Evolutionary conservation across 2,888 invertebrate species (phyloP), one percentile per base, ranked within the genome.

Genomic region (Vandiemenella viatica): DNA sequence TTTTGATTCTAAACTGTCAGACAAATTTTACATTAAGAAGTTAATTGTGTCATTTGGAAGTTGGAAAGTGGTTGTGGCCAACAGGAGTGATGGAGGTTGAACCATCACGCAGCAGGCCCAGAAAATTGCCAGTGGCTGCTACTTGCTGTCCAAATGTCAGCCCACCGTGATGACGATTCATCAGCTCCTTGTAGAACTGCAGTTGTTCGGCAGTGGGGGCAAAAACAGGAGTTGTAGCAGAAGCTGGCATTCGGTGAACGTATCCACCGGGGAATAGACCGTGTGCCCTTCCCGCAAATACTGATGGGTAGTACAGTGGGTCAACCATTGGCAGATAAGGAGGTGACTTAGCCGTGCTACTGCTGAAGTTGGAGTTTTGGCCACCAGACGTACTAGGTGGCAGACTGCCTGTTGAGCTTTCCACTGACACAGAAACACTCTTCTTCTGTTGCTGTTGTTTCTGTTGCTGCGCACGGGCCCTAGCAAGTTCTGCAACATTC

Each of bases 161-260:
- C 10, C 21, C 40, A 21, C 16, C 18, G 22, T 44, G 44, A 42
- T 50, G 52, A 8, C 56, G 52, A 16, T 52, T 49, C 47, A 59
- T 52, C n/a, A 75, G 61, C 55, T 76, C 74, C 55, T 73, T 71
- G 58, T 71, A 71, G 54, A 75, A 68, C 56, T 74, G 73, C 49
- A 71, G 58, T 50, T 70, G 69, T 53, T 72, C 70, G 17, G 72
- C 68, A 51, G 65, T 66, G 40, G 72, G 66, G 44, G 71, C 63
- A 52, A 67, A 64, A 48, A 68, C 61, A 3, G 67, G 64, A 13
- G 63, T 59, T 13, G 63, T 58, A 21, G 65, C 53, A 37, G 56
- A 42, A 58, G 56, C n/a, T 56, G 53, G 23, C 49, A 58, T 26
- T 5, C 38, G 45, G 3, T 38, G 22, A 8, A 42, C n/a, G 22